Base-by-base conservation (phyloP, 2,113 vertebrate genomes). In the Cardinalis cardinalis region DNA sequence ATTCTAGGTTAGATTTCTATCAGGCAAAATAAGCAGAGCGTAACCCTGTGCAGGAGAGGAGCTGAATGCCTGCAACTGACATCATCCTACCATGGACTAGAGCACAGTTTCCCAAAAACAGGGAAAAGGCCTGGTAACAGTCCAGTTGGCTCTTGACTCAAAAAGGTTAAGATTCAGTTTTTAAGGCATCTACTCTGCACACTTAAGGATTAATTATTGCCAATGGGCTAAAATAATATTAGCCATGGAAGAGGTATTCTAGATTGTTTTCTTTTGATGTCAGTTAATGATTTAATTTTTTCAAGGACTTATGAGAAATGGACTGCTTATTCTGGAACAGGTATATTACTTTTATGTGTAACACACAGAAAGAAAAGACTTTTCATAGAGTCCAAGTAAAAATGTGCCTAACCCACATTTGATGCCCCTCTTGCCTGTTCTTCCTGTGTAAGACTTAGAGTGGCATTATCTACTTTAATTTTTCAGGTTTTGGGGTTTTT, bases 281-380 rank as follows among this genome's bases (percentile, higher is more conserved):
- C 63, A 79, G 32, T 61, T 82, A 92, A 92, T 70, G 13, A 72
- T 79, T 81, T 86, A 58, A 65, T 87, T 90, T 87, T 88, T 95
- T 73, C 40, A 87, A 61, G 38, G n/a, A 17, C 17, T 61, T 78
- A 18, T 63, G 40, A 87, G 66, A 79, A 95, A 90, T 58, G 15
- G 14, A 17, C 51, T 84, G 49, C 38, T 87, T 84, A 34, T 75
- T 93, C 49, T 72, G 28, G 23, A 93, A 32, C 25, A 81, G 34
- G 46, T 76, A 78, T 92, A 32, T 78, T 87, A 43, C 12, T 60
- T 72, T 1, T 9, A 18, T 28, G 29, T 44, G 29, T 38, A 90
- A 78, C 26, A 71, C 40, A 64, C 18, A 61, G 53, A 84, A 81
- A 84, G 41, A 88, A 92, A 87, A 72, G 25, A 38, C 12, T 59